Conservation (phyloP, 2,113 vertebrate species). For the Hyperoodon ampullatus region DNA sequence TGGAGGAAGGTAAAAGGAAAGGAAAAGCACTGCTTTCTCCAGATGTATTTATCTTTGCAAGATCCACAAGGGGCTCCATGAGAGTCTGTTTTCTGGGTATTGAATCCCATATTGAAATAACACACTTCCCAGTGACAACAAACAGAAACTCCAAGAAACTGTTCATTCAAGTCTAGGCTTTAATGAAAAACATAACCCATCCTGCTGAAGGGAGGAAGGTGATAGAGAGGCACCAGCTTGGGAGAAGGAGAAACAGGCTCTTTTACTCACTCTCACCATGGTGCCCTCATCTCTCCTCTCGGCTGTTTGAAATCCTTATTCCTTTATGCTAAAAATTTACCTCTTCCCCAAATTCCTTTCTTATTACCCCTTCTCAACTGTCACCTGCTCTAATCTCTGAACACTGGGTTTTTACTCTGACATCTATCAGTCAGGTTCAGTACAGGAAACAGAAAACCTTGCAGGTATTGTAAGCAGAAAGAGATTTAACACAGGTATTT, state of each 20-base stretch:
- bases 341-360: not conserved
- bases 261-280: not conserved
- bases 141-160: constrained; percentile 46
- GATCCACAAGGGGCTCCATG: not conserved
- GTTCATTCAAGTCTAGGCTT: constrained; percentile 38
- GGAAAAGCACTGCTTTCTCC: constrained; percentile 17
- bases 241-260: not conserved
- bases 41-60: constrained; percentile 44
- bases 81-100: not conserved
- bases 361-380: not conserved
- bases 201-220: not conserved
- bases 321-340: constrained; percentile 20
- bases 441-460: constrained; percentile 1
- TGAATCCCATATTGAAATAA: constrained; percentile 39
- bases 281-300: not conserved
- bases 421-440: not conserved
- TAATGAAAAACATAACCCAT: constrained; percentile 44
- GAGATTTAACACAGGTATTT: not conserved
- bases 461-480: not conserved
- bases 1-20: constrained; percentile 40
- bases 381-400: not conserved
- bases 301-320: not conserved
- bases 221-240: not conserved
- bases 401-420: not conserved
- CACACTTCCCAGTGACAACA: constrained; percentile 38